Base-by-base conservation (phyloP, 2,888 invertebrate genomes). In the Leucozona laternaria region DNA sequence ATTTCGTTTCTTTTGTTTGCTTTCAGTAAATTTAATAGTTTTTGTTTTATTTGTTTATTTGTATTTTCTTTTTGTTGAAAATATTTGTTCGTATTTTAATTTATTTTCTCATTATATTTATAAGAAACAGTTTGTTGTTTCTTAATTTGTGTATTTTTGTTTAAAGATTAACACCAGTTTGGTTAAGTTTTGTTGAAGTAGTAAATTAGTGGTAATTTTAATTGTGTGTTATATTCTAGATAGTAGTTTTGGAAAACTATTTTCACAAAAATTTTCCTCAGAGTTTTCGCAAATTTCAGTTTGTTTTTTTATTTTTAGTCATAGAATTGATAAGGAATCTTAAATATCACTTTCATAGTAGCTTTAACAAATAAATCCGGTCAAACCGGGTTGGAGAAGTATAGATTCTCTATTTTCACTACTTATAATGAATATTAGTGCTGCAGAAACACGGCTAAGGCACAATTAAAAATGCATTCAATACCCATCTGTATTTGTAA, bases 151-250 rank as follows among this genome's bases (percentile, higher is more conserved):
- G 25, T 64, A 5, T 48, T 11, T 48, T n/a, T n/a, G 50, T 40
- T 8, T 45, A 75, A 11, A 15, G 57, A 43, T 22, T 7, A 50
- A 66, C n/a, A 40, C 62, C 62, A 28, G 17, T 48, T 72, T 78
- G 58, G 34, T 50, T 78, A 53, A 45, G n/a, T 72, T 78, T 72
- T 17, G 17, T 57, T 45, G 8, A 37, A 34, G 72, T 82, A 78
- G 82, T 43, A 7, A 31, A 40, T 8, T 82, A 82, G 82, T 68
- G 58, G 66, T 82, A 68, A 45, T 31, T 66, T 72, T 71, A 13
- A 10, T 45, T 81, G 71, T 77, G 71, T 71, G 64, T 77, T 48
- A 81, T 62, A 79, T 17, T 15, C 8, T 50, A 79, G 64, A 80
- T 45, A 53, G 81, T 82, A 82, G 81, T 53, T 82, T 71, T 55